These are phyloP conservation scores for Nipponia nippon DNA, from an alignment of 2,113 vertebrate genomes.

Conservation along the genomic window DNA sequence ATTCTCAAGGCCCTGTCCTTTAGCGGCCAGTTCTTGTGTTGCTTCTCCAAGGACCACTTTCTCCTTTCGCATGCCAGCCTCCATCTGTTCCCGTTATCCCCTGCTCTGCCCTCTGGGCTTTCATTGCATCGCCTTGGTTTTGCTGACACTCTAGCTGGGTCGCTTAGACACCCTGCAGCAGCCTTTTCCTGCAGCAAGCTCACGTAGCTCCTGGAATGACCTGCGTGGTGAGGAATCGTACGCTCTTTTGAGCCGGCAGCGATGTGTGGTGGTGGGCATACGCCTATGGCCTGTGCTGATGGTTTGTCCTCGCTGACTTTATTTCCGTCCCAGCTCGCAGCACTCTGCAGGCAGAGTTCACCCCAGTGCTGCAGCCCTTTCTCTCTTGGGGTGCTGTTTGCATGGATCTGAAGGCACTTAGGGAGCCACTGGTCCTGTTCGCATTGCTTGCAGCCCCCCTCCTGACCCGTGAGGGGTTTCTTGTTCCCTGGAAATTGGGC, in stretches of 20 bases:
- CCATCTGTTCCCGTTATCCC: neutral
- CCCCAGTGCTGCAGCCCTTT: neutral
- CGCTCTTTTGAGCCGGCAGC: neutral
- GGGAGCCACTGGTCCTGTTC: neutral
- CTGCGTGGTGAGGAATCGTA: neutral
- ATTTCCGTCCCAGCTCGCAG: neutral
- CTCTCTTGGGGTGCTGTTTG: neutral
- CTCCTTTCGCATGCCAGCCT: neutral
- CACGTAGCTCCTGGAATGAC: neutral
- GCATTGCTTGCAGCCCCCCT: neutral
- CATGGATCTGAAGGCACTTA: neutral
- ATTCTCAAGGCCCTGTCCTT: slow-evolving; percentile 71
- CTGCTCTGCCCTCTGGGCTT: neutral
- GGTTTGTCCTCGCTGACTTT: neutral
- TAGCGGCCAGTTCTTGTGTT: slow-evolving; percentile 66
- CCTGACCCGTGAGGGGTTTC: neutral
- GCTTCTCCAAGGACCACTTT: neutral
- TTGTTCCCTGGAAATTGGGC: neutral
- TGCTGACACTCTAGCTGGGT: neutral
- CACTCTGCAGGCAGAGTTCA: neutral
- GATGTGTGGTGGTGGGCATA: neutral
- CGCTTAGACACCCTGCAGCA: neutral
- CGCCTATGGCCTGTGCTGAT: neutral
- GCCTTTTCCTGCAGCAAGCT: neutral
- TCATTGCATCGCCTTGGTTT: neutral